Evolutionary conservation across 2,888 invertebrate species (phyloP), one percentile per base, ranked within the genome.

Genomic region (Cheilosia soror): DNA sequence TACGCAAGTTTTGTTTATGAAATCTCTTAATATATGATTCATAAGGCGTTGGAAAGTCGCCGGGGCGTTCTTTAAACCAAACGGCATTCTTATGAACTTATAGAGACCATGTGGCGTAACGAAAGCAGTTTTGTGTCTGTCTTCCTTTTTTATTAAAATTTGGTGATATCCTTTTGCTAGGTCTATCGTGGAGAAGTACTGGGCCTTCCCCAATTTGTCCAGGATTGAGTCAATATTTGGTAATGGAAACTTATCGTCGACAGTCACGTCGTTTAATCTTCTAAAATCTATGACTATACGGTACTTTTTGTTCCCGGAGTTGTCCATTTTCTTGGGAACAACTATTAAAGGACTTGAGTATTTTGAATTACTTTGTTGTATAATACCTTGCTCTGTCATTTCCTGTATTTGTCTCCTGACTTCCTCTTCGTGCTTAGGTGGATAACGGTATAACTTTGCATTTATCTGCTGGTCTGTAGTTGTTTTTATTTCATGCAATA

Each of bases 211-310:
- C 37, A 66, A 6, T 42, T 69, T 49, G 31, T 76, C 75, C 3
- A 72, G 13, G 11, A 62, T 72, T 15, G 37, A 20, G 11, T 76
- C 87, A 11, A 87, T 87, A 51, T 85, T 87, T 6, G 87, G 82
- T 9, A 82, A 31, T 5, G 80, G 82, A 37, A 76, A 68, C 33
- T 86, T 82, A 49, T 87, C 87, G 58, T 80, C 75, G 0, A 79
- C 66, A 9, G 83, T 86, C 1, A 87, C 33, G 7, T 84, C 31
- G 65, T 87, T 85, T n/a, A 82, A 44, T 42, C 44, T 80, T 71
- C 87, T 71, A 49, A 87, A 87, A 66, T 87, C 87, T 15, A 80
- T 71, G 5, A 83, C 77, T 6, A 87, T 69, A 25, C 86, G 63
- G 44, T 58, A 87, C 42, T 86, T 86, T 49, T 83, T 73, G 2